Conservation (phyloP, 30 jellyfish, hydroid and myxozoan genomes). For the Hydractinia echinata region DNA sequence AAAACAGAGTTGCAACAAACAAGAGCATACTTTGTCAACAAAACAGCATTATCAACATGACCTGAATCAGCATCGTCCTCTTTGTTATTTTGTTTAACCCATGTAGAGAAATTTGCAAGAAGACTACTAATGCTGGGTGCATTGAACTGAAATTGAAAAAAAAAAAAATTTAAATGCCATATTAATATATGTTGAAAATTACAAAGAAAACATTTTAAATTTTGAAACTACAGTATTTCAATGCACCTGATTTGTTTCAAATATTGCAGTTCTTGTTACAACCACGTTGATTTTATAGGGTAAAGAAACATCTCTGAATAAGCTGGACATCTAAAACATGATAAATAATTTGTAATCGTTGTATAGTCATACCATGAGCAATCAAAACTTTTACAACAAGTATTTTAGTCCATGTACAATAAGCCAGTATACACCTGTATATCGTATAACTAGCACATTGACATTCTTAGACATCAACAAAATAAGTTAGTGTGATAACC, state of each 20-base stretch:
- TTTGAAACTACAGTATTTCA: not conserved
- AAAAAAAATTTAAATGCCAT: not conserved
- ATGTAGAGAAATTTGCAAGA: constrained; percentile 30
- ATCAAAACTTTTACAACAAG: too few species aligned
- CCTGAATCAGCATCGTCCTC: constrained; percentile 46
- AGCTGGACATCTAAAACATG: constrained; percentile 36
- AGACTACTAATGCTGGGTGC: constrained; percentile 49
- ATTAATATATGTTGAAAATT: not conserved
- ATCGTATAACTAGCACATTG: too few species aligned
- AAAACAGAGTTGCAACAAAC: not conserved
- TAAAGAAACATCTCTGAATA: constrained; percentile 38
- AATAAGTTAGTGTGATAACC: too few species aligned
- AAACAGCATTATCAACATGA: constrained; percentile 76
- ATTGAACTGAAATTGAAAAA: constrained; percentile 39
- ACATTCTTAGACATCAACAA: too few species aligned
- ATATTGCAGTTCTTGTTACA: constrained; percentile 51
- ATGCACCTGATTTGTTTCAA: constrained; percentile 36
- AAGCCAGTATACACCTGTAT: too few species aligned
- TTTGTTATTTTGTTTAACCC: constrained; percentile 56
- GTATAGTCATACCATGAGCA: too few species aligned
- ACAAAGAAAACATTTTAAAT: not conserved
- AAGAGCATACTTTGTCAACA: constrained; percentile 45
- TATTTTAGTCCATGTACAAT: too few species aligned
- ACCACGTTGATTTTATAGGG: constrained; percentile 45
- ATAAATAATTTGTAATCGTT: too few species aligned